phyloP scores from a whole-genome alignment of 2,113 vertebrate species.

The Centropus unirufus region DNA sequence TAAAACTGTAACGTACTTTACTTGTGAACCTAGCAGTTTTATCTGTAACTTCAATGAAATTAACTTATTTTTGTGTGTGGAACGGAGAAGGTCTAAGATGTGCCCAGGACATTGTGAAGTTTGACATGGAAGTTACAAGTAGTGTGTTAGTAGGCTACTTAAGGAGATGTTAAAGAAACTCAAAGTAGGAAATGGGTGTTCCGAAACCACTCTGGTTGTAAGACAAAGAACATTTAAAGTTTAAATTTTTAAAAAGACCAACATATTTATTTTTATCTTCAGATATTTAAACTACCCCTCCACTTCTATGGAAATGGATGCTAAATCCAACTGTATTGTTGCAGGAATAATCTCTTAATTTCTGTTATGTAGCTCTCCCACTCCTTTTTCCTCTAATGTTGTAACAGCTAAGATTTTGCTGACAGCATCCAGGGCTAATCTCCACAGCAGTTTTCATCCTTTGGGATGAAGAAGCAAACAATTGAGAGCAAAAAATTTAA shows the following conservation, averaged over 20 bases:
- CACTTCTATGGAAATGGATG: not conserved
- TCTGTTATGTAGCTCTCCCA: not conserved
- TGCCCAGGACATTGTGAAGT: not conserved
- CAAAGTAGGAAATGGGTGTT: not conserved
- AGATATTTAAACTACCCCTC: not conserved
- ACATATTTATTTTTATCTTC: not conserved
- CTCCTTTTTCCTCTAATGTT: not conserved
- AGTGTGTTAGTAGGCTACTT: not conserved
- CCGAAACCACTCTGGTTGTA: not conserved
- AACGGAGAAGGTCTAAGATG: not conserved
- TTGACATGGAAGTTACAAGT: not conserved
- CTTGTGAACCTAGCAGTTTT: not conserved
- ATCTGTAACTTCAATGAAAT: not conserved
- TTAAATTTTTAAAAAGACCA: not conserved
- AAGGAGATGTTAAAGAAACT: not conserved
- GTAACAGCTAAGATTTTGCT: not conserved
- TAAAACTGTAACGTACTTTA: not conserved
- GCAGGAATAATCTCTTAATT: not conserved
- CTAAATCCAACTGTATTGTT: not conserved
- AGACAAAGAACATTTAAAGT: not conserved
- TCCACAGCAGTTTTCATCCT: not conserved
- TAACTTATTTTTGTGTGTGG: not conserved
- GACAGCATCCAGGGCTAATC: not conserved
- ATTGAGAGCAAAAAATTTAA: not conserved
- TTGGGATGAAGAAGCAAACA: not conserved